Conservation (phyloP, 2,113 vertebrate genomes). For the Suncus etruscus region DNA sequence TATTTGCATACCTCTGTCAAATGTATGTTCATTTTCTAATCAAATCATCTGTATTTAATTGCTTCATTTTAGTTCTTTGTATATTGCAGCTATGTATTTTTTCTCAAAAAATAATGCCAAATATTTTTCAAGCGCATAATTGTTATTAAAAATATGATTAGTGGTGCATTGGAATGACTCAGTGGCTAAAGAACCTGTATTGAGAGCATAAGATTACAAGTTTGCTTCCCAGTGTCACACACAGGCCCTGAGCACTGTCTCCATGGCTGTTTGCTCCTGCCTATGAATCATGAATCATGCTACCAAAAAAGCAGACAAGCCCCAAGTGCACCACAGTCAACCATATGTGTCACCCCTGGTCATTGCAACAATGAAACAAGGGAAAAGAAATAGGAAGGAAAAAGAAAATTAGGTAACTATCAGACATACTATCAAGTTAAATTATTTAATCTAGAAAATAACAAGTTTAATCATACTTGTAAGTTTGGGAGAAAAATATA, state of each 20-base stretch:
- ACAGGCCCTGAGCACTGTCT: too few relatives aligned
- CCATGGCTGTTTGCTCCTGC: too few relatives aligned
- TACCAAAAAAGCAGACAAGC: too few relatives aligned
- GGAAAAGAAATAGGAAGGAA: background rate
- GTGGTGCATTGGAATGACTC: too few relatives aligned
- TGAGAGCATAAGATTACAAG: too few relatives aligned
- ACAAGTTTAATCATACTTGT: background rate
- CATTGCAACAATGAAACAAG: too few relatives aligned
- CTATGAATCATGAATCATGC: too few relatives aligned
- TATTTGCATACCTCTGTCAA: conserved; percentile 2
- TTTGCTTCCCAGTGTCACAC: too few relatives aligned
- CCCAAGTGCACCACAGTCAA: too few relatives aligned
- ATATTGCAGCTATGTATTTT: background rate
- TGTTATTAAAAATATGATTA: background rate
- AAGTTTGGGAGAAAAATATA: background rate
- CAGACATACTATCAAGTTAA: conserved; percentile 20
- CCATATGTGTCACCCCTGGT: too few relatives aligned
- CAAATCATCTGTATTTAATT: background rate
- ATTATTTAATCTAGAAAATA: conserved; percentile 32
- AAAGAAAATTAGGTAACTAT: background rate
- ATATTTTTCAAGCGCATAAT: conserved; percentile 27
- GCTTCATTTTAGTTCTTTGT: conserved; percentile 7
- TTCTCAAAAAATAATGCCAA: background rate
- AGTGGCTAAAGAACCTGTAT: too few relatives aligned
- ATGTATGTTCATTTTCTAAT: background rate